These are phyloP conservation scores for Trachurus trachurus DNA, from an alignment of 2,797 vertebrate genomes.

Conservation along the genomic window DNA sequence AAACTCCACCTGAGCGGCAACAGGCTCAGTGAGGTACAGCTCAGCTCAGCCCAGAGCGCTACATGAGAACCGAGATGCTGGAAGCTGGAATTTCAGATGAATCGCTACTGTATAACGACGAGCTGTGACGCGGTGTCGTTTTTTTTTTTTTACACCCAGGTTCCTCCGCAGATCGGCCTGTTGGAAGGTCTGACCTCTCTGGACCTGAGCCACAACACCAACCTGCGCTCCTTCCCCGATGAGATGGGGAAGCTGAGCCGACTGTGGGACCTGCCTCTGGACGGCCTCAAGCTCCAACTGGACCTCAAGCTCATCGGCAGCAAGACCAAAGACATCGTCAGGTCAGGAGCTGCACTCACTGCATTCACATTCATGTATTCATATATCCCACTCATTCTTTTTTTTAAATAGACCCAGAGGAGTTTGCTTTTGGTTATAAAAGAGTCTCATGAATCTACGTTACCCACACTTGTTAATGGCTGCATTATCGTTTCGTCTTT, in stretches of 20 bases:
- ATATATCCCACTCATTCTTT: too few species aligned
- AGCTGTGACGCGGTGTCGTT: neutral
- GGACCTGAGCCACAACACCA: constrained; percentile 92
- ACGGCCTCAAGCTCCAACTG: constrained; percentile 93
- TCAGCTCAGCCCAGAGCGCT: too few species aligned
- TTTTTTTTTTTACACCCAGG: constrained; percentile 77
- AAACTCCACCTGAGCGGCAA: constrained; percentile 95
- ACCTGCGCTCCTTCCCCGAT: constrained; percentile 92
- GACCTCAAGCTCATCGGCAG: constrained; percentile 94
- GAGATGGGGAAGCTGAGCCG: constrained; percentile 95
- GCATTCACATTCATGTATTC: too few species aligned
- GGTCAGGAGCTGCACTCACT: constrained; percentile 77
- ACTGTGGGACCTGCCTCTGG: constrained; percentile 97
- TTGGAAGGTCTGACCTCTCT: constrained; percentile 94
- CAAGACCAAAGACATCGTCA: constrained; percentile 97
- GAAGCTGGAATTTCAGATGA: too few species aligned
- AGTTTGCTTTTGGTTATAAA: too few species aligned
- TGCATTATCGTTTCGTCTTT: too few species aligned
- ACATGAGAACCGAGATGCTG: too few species aligned
- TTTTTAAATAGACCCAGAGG: too few species aligned
- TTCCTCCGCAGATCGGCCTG: constrained; percentile 93
- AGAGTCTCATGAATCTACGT: too few species aligned
- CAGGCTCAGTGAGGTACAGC: constrained; percentile 91
- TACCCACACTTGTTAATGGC: too few species aligned
- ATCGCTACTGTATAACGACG: too few species aligned